Conservation (phyloP, 2,113 vertebrate genomes). For the Callorhinus ursinus region DNA sequence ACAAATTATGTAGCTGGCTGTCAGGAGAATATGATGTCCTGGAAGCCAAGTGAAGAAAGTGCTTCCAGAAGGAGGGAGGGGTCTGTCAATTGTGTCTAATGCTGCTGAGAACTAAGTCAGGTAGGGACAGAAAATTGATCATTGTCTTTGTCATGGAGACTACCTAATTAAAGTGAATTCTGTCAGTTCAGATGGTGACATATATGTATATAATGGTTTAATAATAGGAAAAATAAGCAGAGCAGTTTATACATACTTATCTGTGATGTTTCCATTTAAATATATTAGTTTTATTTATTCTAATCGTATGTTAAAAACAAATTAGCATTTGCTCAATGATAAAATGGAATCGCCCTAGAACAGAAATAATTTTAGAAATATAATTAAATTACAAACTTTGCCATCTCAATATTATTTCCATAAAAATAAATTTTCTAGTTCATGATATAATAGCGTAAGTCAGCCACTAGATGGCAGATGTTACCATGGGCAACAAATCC, state of each 20-base stretch:
- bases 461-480: constrained; percentile 76
- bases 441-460: not conserved
- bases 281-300: not conserved
- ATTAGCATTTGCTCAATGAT: not conserved
- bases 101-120: not conserved
- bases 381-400: not conserved
- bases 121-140: not conserved
- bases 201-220: not conserved
- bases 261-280: constrained; percentile 5
- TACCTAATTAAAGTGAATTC: not conserved
- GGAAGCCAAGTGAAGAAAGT: not conserved
- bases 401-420: not conserved
- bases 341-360: not conserved
- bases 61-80: not conserved
- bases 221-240: not conserved
- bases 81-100: not conserved
- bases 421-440: constrained; percentile 7
- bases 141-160: not conserved
- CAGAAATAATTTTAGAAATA: constrained; percentile 3
- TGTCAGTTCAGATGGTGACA: not conserved
- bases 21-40: not conserved
- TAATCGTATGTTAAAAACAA: not conserved
- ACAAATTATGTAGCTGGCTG: not conserved
- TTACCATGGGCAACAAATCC: constrained; percentile 45
- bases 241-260: not conserved